These are phyloP conservation scores for Ivindomyrus marchei DNA, from an alignment of 2,113 vertebrate genomes.

Conservation along the genomic window DNA sequence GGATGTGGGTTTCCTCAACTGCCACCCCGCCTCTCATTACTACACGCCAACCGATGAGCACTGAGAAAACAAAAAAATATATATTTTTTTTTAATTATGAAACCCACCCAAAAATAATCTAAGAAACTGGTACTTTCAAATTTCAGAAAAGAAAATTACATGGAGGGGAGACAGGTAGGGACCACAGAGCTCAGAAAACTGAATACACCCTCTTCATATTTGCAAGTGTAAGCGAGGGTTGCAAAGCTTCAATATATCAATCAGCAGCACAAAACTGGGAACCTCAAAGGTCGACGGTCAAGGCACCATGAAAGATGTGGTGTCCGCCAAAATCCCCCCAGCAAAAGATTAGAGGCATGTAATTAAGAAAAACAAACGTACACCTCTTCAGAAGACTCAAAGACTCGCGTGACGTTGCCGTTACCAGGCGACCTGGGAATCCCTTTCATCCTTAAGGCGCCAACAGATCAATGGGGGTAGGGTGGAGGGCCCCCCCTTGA, in stretches of 20 bases:
- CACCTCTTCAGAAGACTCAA: slow-evolving; percentile 18
- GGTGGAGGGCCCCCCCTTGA: slow-evolving; percentile 40
- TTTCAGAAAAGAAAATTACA: not conserved
- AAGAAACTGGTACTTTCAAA: not conserved
- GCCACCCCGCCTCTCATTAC: not conserved
- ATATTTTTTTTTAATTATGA: not conserved
- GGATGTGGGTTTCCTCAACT: not conserved
- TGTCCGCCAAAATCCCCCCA: not conserved
- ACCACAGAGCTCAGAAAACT: not conserved
- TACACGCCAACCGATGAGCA: not conserved
- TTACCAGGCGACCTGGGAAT: slow-evolving; percentile 35
- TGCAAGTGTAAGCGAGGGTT: not conserved
- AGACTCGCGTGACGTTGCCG: slow-evolving; percentile 42
- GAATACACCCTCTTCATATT: not conserved
- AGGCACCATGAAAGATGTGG: not conserved
- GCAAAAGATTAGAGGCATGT: not conserved
- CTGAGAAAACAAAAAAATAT: not conserved
- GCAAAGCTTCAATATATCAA: not conserved
- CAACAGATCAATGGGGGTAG: slow-evolving; percentile 56
- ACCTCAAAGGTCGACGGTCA: not conserved
- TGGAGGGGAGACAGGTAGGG: not conserved
- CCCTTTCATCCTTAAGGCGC: slow-evolving; percentile 23
- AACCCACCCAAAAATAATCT: not conserved
- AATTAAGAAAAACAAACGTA: not conserved
- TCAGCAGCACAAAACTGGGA: not conserved